Evolutionary conservation across 2,888 invertebrate species (phyloP).

Genomic region (Plagodis dolabraria): DNA sequence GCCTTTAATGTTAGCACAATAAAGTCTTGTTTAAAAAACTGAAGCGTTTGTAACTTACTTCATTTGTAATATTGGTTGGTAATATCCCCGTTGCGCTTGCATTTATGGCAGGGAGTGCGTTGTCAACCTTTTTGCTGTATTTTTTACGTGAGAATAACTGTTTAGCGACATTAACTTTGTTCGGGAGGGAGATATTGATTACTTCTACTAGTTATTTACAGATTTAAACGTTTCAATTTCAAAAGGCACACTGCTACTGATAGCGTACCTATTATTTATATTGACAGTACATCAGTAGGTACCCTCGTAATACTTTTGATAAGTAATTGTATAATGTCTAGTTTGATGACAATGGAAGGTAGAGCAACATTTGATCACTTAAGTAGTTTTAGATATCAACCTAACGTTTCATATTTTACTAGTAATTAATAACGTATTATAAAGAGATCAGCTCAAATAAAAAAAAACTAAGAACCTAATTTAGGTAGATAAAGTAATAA

Average conservation of each 20-base stretch:
- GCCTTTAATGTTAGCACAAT: constrained; percentile 43
- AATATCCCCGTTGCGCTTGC: constrained; percentile 82
- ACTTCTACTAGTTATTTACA: constrained; percentile 8
- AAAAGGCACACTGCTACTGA: too few relatives aligned
- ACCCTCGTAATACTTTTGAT: too few relatives aligned
- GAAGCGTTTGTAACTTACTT: constrained; percentile 35
- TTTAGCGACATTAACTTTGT: constrained; percentile 51
- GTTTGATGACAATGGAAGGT: too few relatives aligned
- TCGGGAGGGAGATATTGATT: constrained; percentile 29
- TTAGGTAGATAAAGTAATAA: neutral
- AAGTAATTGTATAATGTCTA: too few relatives aligned
- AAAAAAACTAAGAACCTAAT: too few relatives aligned
- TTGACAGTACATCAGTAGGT: too few relatives aligned
- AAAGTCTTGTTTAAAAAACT: constrained; percentile 49
- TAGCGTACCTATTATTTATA: too few relatives aligned
- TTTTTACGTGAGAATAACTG: constrained; percentile 66
- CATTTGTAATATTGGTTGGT: constrained; percentile 48
- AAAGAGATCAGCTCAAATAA: too few relatives aligned
- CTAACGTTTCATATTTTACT: too few relatives aligned
- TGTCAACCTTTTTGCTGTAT: constrained; percentile 75
- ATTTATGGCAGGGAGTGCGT: constrained; percentile 77
- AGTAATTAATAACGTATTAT: too few relatives aligned
- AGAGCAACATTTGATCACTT: too few relatives aligned
- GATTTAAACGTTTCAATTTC: constrained; percentile 4
- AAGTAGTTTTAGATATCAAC: too few relatives aligned